Conservation (phyloP, 2,888 invertebrate genomes). For the Amphiduros pacificus region DNA sequence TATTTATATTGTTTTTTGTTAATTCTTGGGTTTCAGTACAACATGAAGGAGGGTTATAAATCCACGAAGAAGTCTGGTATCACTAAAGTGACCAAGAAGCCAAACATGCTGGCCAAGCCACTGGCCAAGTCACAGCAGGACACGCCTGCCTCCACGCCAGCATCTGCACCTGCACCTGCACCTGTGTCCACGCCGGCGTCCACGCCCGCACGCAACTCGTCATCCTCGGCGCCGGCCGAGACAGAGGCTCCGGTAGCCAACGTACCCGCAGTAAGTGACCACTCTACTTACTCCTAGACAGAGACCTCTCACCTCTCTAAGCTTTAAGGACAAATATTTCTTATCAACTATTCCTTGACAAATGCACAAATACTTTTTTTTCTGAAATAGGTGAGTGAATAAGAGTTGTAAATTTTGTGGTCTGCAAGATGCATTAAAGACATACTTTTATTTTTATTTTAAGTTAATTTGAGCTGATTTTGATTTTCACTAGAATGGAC, state of each 20-base stretch:
- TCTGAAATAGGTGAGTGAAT: too few relatives aligned
- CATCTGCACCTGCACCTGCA: background rate
- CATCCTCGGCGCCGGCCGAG: constrained; percentile 5
- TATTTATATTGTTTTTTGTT: background rate
- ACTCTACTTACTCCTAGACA: too few relatives aligned
- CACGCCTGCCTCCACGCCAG: background rate
- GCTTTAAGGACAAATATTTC: too few relatives aligned
- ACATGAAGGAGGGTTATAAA: constrained; percentile 67
- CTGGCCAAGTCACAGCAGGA: constrained; percentile 10
- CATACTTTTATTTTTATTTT: too few relatives aligned
- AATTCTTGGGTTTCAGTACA: constrained; percentile 65
- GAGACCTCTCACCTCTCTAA: too few relatives aligned
- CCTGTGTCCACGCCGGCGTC: background rate
- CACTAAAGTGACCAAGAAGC: constrained; percentile 7
- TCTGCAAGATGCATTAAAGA: too few relatives aligned
- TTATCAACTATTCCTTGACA: too few relatives aligned
- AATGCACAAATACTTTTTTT: too few relatives aligned
- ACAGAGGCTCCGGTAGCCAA: too few relatives aligned
- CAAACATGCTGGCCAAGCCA: constrained; percentile 55
- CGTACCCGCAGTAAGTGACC: constrained; percentile 33
- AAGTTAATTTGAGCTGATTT: too few relatives aligned
- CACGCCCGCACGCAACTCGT: constrained; percentile 3
- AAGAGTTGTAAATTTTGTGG: too few relatives aligned
- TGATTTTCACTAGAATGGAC: too few relatives aligned
- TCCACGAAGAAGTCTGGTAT: constrained; percentile 34